phyloP scores from a whole-genome alignment of 2,888 invertebrate species.

The Chironomus riparius region DNA sequence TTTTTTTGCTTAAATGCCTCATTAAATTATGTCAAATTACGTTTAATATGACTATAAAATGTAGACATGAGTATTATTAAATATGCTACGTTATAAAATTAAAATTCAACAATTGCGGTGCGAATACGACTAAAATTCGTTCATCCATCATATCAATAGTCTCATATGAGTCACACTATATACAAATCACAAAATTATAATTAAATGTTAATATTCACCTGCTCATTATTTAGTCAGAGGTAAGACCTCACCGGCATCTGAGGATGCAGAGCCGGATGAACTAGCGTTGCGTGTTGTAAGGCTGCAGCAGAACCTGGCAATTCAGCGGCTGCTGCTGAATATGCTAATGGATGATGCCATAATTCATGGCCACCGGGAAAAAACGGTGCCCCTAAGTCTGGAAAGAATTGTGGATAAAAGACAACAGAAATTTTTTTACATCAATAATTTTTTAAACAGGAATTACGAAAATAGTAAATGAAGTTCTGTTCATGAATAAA shows the following conservation, averaged over 20 bases:
- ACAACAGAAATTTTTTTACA: too few species aligned
- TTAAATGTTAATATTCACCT: neutral
- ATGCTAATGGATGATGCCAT: constrained; percentile 86
- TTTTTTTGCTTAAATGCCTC: neutral
- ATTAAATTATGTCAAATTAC: neutral
- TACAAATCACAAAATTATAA: neutral
- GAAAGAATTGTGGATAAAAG: constrained; percentile 30
- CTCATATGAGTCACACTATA: neutral
- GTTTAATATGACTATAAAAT: neutral
- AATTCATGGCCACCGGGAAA: constrained; percentile 90
- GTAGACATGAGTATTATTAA: neutral
- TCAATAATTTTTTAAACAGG: neutral
- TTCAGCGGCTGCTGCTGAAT: constrained; percentile 66
- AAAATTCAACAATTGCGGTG: neutral
- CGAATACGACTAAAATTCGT: neutral
- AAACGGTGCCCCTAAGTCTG: constrained; percentile 93
- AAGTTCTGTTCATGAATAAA: neutral
- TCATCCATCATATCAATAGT: neutral
- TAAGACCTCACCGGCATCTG: constrained; percentile 96
- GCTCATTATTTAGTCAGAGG: constrained; percentile 81
- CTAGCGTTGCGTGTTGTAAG: constrained; percentile 79
- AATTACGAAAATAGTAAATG: too few species aligned
- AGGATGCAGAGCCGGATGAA: constrained; percentile 94
- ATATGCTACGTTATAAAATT: too few species aligned
- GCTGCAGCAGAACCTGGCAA: constrained; percentile 67